These are phyloP conservation scores for Nyctibius bracteatus DNA, from an alignment of 2,113 vertebrate species.

Conservation along the genomic window DNA sequence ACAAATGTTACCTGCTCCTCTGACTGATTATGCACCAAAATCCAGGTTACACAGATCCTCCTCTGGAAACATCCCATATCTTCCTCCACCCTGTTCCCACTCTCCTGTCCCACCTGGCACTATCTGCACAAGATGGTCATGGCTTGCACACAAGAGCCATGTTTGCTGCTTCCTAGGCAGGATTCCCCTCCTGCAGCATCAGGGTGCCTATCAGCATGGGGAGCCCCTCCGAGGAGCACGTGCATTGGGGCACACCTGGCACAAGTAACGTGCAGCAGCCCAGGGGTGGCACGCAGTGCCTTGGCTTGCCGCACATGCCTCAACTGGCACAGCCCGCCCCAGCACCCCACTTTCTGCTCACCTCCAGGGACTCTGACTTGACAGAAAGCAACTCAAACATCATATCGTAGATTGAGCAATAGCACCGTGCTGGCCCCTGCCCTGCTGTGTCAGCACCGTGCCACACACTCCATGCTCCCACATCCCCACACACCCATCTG, in stretches of 20 bases:
- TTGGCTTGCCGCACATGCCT: background rate
- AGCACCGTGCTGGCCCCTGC: background rate
- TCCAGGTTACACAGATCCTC: rapidly evolving
- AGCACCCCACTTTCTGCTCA: background rate
- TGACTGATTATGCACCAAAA: background rate
- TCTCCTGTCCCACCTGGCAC: background rate
- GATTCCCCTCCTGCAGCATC: background rate
- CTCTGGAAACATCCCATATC: rapidly evolving
- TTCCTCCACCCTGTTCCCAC: rapidly evolving
- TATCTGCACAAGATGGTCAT: background rate
- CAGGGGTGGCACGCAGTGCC: rapidly evolving
- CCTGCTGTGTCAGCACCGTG: background rate
- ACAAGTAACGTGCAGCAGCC: background rate
- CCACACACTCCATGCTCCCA: background rate
- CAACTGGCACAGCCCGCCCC: background rate
- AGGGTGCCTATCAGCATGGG: background rate
- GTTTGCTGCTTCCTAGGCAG: background rate
- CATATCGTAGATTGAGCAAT: background rate
- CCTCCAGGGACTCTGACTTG: background rate
- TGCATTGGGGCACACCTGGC: rapidly evolving
- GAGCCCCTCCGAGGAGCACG: rapidly evolving
- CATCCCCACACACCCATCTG: rapidly evolving
- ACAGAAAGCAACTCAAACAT: background rate
- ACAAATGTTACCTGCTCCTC: background rate
- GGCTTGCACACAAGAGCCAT: background rate